A percentile compares a stretch with the other conserved stretches of the same genome.
phyloP scores from a whole-genome alignment of 2,113 vertebrate species.

The Myotis brandtii region DNA sequence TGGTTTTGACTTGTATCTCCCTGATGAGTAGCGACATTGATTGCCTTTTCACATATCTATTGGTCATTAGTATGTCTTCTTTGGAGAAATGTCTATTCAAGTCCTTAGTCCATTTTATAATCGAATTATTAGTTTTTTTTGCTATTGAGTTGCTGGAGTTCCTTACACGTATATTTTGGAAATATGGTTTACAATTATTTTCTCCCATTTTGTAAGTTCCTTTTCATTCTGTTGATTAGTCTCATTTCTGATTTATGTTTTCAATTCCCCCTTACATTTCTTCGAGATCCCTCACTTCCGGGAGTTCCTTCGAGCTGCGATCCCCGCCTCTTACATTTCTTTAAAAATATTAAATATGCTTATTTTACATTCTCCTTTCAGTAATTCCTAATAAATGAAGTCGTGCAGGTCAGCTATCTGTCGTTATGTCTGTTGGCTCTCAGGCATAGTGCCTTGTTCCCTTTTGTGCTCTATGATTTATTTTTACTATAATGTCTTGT shows the following conservation, averaged over 20 bases:
- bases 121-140: neutral
- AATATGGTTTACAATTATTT: neutral
- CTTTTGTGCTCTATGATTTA: neutral
- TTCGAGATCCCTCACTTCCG: too few species aligned
- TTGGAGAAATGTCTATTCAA: neutral
- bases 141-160: neutral
- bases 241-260: neutral
- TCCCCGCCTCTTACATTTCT: constrained; percentile 1
- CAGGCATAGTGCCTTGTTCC: neutral
- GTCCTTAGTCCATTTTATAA: neutral
- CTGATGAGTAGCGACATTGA: neutral
- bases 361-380: constrained; percentile 18
- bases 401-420: neutral
- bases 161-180: neutral
- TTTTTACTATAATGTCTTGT: neutral
- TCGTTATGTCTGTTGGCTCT: neutral
- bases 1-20: neutral
- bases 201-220: neutral
- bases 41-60: neutral
- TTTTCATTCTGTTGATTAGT: neutral
- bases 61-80: neutral
- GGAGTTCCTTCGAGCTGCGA: too few species aligned
- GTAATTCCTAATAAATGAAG: constrained; percentile 4
- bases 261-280: constrained; percentile 11
- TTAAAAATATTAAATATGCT: constrained; percentile 28